These are phyloP conservation scores for Drosophila sulfurigaster DNA, from an alignment of 1,140 invertebrate species.

Conservation along the genomic window DNA sequence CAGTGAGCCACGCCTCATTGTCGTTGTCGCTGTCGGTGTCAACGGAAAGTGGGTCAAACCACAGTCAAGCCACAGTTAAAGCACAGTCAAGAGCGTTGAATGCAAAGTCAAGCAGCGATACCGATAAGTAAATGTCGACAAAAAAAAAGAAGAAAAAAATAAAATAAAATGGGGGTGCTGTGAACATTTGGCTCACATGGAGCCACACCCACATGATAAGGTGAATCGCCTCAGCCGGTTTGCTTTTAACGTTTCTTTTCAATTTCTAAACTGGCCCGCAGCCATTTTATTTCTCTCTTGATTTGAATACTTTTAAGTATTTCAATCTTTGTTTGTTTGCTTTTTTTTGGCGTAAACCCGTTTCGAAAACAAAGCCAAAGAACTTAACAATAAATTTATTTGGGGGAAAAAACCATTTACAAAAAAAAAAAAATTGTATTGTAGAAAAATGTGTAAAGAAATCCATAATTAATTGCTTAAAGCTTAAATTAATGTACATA, in stretches of 20 bases:
- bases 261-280: slow-evolving; percentile 39
- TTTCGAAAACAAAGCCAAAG: slow-evolving; percentile 23
- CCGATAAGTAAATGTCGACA: neutral
- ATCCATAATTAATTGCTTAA: slow-evolving; percentile 49
- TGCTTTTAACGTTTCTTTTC: slow-evolving; percentile 1
- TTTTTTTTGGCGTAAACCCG: slow-evolving; percentile 12
- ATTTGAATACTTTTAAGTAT: slow-evolving; percentile 30
- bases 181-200: neutral
- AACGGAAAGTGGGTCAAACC: slow-evolving; percentile 44
- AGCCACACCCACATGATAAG: slow-evolving; percentile 37
- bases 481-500: slow-evolving; percentile 43
- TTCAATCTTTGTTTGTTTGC: slow-evolving; percentile 8
- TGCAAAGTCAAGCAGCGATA: slow-evolving; percentile 18
- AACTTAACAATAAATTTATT: slow-evolving; percentile 68
- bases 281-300: slow-evolving; percentile 25
- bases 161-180: slow-evolving; percentile 6
- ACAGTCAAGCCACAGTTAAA: slow-evolving; percentile 11
- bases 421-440: slow-evolving; percentile 20
- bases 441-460: slow-evolving; percentile 29
- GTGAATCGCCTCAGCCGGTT: slow-evolving; percentile 29
- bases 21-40: slow-evolving; percentile 24
- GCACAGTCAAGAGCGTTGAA: slow-evolving; percentile 32
- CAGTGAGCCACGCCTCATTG: slow-evolving; percentile 24
- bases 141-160: neutral
- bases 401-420: slow-evolving; percentile 34